Evolutionary conservation across 1,140 invertebrate species (phyloP), one percentile per base, ranked within the genome.

Genomic region (Microvelia longipes): DNA sequence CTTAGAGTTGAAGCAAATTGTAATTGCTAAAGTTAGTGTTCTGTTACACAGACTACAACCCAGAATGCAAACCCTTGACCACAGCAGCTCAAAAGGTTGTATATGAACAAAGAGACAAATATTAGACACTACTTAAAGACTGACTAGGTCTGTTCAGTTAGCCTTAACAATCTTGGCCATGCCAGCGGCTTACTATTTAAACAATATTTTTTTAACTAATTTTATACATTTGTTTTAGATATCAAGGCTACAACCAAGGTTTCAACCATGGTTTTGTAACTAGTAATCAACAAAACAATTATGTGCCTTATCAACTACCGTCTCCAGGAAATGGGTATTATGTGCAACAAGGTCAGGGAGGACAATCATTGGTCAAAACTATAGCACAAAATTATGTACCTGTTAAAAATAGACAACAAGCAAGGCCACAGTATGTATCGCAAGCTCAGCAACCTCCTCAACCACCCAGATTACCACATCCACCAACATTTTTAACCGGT

Each of bases 371-470:
- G 63, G 29, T 29, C 65, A 69, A 68, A 25, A 66, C 69, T 64
- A 68, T 74, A 15, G 62, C 73, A 0, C 73, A 74, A 35, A 74
- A 74, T 28, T 74, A 74, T 68, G 25, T 72, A 25, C 29, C 73
- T 26, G 64, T 74, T 2, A 35, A 64, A 25, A 26, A 26, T 25
- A 15, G 62, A 64, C 11, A 2, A 14, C 62, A 5, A 5, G 62
- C 2, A 5, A 11, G 62, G 2, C 11, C 62, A 5, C 65, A 68
- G 28, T 27, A 26, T 27, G 28, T 67, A 11, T 24, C 13, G 27
- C 64, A n/a, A 24, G 5, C 5, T 5, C 64, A 5, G 5, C 24
- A 28, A 28, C 15, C 11, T 19, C 66, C 11, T 2, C 66, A 29
- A 27, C 24, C 11, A 24, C 27, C 25, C 64, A 30, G 69, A 28